These are phyloP conservation scores for Galemys pyrenaicus DNA, from an alignment of 2,113 vertebrate species.

Conservation along the genomic window DNA sequence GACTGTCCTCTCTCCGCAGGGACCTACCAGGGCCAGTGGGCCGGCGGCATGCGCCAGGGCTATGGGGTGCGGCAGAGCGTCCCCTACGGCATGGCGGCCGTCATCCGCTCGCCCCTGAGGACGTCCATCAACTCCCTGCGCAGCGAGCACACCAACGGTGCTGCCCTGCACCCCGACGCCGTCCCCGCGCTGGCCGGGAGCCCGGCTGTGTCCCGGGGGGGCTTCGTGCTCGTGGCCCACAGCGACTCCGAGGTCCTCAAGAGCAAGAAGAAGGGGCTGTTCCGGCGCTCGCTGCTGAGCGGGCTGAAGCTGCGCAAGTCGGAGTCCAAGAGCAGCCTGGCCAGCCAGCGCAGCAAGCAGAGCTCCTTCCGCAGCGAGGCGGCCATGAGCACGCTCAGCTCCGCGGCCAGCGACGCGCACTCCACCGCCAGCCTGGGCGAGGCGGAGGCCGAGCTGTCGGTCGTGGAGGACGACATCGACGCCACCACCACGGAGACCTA, in stretches of 20 bases:
- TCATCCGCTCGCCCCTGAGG: conserved; percentile 97
- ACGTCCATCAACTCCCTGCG: conserved; percentile 99
- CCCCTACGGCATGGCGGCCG: conserved; percentile 97
- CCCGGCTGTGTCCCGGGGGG: conserved; percentile 92
- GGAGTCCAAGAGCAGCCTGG: conserved; percentile 97
- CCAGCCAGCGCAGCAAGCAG: conserved; percentile 99
- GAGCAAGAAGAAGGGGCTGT: conserved; percentile 95
- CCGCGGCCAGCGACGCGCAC: conserved; percentile 96
- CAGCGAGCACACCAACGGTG: conserved; percentile 96
- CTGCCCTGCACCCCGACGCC: conserved; percentile 89
- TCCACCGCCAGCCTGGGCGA: conserved; percentile 98
- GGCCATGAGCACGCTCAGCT: conserved; percentile 97
- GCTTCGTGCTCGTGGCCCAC: conserved; percentile 94
- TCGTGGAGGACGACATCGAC: conserved; percentile 93
- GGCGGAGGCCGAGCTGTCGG: conserved; percentile 90
- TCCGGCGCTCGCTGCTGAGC: conserved; percentile 95
- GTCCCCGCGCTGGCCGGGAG: conserved; percentile 90
- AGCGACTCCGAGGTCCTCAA: conserved; percentile 93
- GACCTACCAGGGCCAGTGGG: conserved; percentile 98
- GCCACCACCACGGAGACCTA: conserved; percentile 98
- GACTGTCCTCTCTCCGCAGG: no score
- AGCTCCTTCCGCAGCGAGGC: conserved; percentile 99
- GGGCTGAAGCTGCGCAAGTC: conserved; percentile 97
- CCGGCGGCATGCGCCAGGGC: conserved; percentile 86
- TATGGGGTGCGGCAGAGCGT: conserved; percentile 85